Evolutionary conservation across 2,888 invertebrate genomes (phyloP).

Genomic region (Gari tellinella): DNA sequence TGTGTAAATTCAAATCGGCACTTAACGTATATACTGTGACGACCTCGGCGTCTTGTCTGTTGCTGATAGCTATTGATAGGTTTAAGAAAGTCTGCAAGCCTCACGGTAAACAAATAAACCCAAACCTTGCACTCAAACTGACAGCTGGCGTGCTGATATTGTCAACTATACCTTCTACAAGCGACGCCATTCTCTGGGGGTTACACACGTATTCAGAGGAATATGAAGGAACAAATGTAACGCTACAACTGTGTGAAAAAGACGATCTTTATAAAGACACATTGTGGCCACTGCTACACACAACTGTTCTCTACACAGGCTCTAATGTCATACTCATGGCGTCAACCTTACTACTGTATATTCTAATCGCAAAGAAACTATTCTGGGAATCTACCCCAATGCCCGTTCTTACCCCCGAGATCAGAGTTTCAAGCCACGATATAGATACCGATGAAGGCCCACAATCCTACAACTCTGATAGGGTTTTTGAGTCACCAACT

Average conservation of each 20-base stretch:
- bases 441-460: neutral
- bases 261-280: constrained; percentile 54
- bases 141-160: constrained; percentile 30
- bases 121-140: constrained; percentile 39
- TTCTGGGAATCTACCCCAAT: constrained; percentile 29
- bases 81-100: constrained; percentile 55
- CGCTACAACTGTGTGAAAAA: constrained; percentile 46
- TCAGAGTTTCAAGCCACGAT: constrained; percentile 18
- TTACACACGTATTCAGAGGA: constrained; percentile 32
- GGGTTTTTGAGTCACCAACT: too few species aligned
- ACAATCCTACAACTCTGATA: constrained; percentile 20
- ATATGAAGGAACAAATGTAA: constrained; percentile 14
- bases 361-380: constrained; percentile 44
- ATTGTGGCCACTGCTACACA: constrained; percentile 46
- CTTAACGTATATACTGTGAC: constrained; percentile 47
- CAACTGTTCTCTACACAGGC: constrained; percentile 45
- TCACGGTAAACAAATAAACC: constrained; percentile 48
- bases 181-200: constrained; percentile 59
- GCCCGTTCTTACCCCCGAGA: constrained; percentile 15
- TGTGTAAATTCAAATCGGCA: constrained; percentile 55
- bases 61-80: constrained; percentile 52
- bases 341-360: constrained; percentile 43
- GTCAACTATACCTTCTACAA: constrained; percentile 43
- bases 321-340: constrained; percentile 40
- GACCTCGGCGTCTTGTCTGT: constrained; percentile 34